These are phyloP conservation scores for Trididemnum nubilum DNA, from an alignment of 23 tunicate species.

Conservation along the genomic window DNA sequence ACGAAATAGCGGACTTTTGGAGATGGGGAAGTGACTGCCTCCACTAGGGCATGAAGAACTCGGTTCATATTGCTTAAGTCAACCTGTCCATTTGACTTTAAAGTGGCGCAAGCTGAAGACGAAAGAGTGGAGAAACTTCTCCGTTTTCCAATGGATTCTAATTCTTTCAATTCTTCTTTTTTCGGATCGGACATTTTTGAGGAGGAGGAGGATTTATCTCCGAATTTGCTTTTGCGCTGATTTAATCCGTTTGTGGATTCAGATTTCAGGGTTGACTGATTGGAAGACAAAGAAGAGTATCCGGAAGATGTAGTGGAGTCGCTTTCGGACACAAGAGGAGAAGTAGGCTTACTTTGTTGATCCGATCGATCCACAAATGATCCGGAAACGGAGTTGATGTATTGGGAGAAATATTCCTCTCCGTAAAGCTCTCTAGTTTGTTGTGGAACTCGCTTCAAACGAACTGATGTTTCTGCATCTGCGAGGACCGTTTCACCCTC, in stretches of 20 bases:
- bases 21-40: slow-evolving; percentile 69
- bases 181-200: background rate
- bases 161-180: background rate
- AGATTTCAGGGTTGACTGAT: slow-evolving; percentile 25
- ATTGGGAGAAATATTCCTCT: slow-evolving; percentile 74
- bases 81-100: slow-evolving; percentile 49
- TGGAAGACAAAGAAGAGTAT: slow-evolving; percentile 55
- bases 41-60: slow-evolving; percentile 84
- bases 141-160: background rate
- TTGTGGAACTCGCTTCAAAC: slow-evolving; percentile 61
- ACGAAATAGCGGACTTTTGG: slow-evolving; percentile 92
- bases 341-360: background rate
- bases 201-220: background rate
- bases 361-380: background rate
- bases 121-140: slow-evolving; percentile 27
- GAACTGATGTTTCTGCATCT: slow-evolving; percentile 49
- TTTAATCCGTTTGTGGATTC: background rate
- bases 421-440: slow-evolving; percentile 67
- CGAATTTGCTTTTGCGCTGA: background rate
- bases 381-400: slow-evolving; percentile 60
- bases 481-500: slow-evolving; percentile 52
- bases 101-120: slow-evolving; percentile 39
- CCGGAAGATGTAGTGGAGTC: slow-evolving; percentile 58
- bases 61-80: slow-evolving; percentile 71
- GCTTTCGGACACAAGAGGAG: slow-evolving; percentile 4